Percentiles rank a stretch among this genome's conserved stretches.
These are phyloP conservation scores for Jaculus jaculus DNA, from an alignment of 2,113 vertebrate species.

Conservation along the genomic window DNA sequence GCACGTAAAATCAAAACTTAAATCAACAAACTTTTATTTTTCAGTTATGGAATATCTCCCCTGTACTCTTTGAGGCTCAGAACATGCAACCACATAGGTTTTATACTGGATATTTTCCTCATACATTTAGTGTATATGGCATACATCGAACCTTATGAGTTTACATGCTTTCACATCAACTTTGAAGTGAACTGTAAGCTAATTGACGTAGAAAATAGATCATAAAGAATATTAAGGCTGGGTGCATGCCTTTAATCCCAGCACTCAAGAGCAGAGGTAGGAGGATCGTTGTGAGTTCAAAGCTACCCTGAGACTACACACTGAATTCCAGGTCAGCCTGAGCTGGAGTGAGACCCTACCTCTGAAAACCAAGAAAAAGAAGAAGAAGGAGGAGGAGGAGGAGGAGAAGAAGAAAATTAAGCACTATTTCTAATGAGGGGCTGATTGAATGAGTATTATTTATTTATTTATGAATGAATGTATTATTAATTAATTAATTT, in stretches of 20 bases:
- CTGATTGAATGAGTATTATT: not conserved
- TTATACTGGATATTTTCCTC: not conserved
- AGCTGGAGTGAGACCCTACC: too few relatives aligned
- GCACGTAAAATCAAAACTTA: constrained; percentile 15
- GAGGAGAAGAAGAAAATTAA: not conserved
- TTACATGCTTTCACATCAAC: not conserved
- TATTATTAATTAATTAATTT: too few relatives aligned
- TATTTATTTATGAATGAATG: too few relatives aligned
- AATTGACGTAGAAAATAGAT: not conserved
- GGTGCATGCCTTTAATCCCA: too few relatives aligned
- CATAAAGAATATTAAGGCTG: not conserved
- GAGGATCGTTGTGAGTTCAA: too few relatives aligned
- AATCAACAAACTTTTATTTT: not conserved
- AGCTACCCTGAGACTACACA: too few relatives aligned
- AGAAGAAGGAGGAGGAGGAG: not conserved
- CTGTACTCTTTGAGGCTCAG: not conserved
- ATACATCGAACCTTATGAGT: not conserved
- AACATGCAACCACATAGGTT: not conserved
- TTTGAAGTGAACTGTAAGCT: constrained; percentile 14
- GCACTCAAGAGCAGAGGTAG: too few relatives aligned
- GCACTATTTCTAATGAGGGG: not conserved
- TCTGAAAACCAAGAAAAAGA: too few relatives aligned
- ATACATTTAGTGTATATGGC: not conserved
- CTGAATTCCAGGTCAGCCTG: too few relatives aligned
- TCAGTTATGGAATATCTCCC: not conserved